Conservation (phyloP, 2,888 invertebrate genomes). For the Drosophila picticornis region DNA sequence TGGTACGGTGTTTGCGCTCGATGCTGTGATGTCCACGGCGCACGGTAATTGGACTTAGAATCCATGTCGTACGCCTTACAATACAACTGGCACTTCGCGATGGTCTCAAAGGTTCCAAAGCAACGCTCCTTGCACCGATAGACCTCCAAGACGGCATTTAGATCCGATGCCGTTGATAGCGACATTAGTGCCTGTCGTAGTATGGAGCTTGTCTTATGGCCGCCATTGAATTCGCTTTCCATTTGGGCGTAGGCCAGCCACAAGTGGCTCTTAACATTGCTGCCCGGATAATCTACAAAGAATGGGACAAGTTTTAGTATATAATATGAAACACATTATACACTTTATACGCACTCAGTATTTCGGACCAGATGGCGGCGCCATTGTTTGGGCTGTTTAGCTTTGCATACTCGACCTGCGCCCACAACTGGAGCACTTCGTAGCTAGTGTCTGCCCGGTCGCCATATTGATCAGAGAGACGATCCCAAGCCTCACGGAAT, state of each 20-base stretch:
- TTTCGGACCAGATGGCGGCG: constrained; percentile 85
- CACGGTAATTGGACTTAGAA: neutral
- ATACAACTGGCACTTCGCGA: constrained; percentile 62
- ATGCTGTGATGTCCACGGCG: neutral
- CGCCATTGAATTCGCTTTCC: constrained; percentile 84
- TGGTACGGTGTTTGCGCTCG: constrained; percentile 27
- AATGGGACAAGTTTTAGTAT: neutral
- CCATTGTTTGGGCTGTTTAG: constrained; percentile 86
- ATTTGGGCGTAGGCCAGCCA: constrained; percentile 87
- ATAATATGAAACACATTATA: neutral
- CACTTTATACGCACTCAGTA: constrained; percentile 78
- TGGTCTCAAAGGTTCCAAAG: constrained; percentile 76
- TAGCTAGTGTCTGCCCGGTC: constrained; percentile 90
- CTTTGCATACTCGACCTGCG: constrained; percentile 89
- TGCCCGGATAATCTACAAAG: constrained; percentile 86
- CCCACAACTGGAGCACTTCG: constrained; percentile 91
- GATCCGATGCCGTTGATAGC: constrained; percentile 57
- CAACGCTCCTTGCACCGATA: constrained; percentile 84
- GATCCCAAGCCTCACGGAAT: constrained; percentile 90
- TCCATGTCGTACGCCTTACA: neutral
- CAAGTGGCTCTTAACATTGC: constrained; percentile 86
- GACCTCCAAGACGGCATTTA: constrained; percentile 67
- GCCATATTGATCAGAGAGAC: constrained; percentile 89
- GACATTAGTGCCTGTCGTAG: constrained; percentile 37
- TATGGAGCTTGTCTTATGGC: constrained; percentile 57